Base-by-base conservation (phyloP, 2,113 vertebrate genomes). In the Girardinichthys multiradiatus region DNA sequence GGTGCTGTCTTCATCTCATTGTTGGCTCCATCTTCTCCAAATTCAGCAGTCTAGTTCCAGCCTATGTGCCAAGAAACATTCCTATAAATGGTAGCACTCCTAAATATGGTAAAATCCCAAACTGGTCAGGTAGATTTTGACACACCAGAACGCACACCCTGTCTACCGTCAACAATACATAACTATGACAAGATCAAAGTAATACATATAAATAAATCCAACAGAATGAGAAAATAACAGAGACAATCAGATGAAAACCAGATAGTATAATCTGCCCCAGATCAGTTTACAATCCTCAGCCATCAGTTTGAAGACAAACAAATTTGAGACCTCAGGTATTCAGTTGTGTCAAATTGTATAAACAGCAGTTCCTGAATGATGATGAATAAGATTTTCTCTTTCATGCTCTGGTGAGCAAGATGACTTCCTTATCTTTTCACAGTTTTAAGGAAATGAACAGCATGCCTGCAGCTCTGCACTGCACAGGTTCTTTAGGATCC, bases 381-480 rank as follows among this genome's bases (percentile, higher is more conserved):
- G 28, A 59, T n/a, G 60, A 70, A 77, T 67, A 37, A 68, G 24
- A 31, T 68, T 61, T 19, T 35, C 61, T 59, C 57, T 30, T 67
- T 60, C 39, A 57, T 60, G 57, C 72, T 79, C 1, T 8, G 39
- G 64, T 62, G 65, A 76, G 65, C 17, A 2, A 30, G 65, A 73
- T 10, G 64, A 35, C 35, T 57, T 62, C 45, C 45, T 64, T 60
- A 63, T 74, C 37, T 17, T 17, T 58, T 71, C 51, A 26, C 48
- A 37, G 26, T 60, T 5, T 1, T 28, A 31, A 39, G 21, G 48
- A 54, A 75, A 63, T 37, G 2, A 5, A 39, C 7, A 24, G 24
- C 28, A 21, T 57, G 61, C 54, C 39, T 68, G 29, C 33, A 33
- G 17, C 33, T n/a, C 26, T 59, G 65, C 48, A 54, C 48, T n/a